Percentiles rank a stretch among this genome's conserved stretches.
These are phyloP conservation scores for Coelopa frigida DNA, from an alignment of 1,140 invertebrate genomes.

Conservation along the genomic window DNA sequence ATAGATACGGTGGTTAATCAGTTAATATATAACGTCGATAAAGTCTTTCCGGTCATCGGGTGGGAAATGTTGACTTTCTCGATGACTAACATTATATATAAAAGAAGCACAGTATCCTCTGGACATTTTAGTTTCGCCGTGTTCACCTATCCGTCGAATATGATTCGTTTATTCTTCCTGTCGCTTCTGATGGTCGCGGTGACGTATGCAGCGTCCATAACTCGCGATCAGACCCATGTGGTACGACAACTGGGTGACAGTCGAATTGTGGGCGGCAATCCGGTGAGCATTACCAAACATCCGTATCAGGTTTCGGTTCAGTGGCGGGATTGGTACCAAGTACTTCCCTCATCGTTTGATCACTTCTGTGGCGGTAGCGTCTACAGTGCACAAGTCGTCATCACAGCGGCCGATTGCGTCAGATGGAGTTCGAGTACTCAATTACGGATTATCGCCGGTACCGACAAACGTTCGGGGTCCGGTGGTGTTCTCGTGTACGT, in stretches of 20 bases:
- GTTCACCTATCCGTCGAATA: neutral
- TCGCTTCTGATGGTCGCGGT: too few species aligned
- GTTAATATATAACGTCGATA: too few species aligned
- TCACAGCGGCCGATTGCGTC: slow-evolving; percentile 12
- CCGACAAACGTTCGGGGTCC: slow-evolving; percentile 19
- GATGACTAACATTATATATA: too few species aligned
- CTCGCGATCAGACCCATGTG: too few species aligned
- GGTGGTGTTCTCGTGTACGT: slow-evolving; percentile 32
- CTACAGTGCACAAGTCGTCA: slow-evolving; percentile 22
- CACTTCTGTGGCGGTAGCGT: slow-evolving; percentile 51
- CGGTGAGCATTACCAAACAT: slow-evolving; percentile 15
- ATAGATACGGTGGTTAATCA: too few species aligned
- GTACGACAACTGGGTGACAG: slow-evolving; percentile 3
- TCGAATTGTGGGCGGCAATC: slow-evolving; percentile 29
- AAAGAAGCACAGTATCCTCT: too few species aligned
- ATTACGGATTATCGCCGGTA: slow-evolving; percentile 26
- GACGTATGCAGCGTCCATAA: too few species aligned
- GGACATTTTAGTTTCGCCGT: slow-evolving; percentile 12
- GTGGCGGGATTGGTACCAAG: slow-evolving; percentile 17
- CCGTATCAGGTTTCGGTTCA: slow-evolving; percentile 31
- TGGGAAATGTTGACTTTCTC: too few species aligned
- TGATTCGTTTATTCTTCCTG: neutral
- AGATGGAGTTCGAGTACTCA: neutral
- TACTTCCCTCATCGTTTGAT: neutral
- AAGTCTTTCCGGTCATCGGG: too few species aligned